These are phyloP conservation scores for Cyanocitta stelleri DNA, from an alignment of 2,113 vertebrate species.

Conservation along the genomic window DNA sequence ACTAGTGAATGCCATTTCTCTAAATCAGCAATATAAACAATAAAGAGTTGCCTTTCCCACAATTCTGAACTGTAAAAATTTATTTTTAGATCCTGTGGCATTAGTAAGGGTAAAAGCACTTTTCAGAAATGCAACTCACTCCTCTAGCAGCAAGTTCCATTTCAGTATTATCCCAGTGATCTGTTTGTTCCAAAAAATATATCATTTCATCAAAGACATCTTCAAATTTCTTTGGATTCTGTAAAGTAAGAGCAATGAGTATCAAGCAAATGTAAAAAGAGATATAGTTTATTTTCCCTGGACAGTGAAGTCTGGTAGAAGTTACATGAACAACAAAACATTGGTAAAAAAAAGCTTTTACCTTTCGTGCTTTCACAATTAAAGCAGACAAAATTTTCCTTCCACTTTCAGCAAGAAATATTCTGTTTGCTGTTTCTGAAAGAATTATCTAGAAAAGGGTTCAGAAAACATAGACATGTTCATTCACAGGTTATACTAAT, in stretches of 20 bases:
- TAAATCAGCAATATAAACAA: background rate
- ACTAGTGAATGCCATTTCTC: background rate
- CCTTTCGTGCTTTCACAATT: constrained; percentile 89
- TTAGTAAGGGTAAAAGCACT: background rate
- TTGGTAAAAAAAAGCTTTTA: constrained; percentile 53
- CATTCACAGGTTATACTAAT: background rate
- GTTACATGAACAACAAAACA: background rate
- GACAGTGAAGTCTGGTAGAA: background rate
- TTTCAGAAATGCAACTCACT: constrained; percentile 69
- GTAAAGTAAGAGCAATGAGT: background rate
- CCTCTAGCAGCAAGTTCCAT: constrained; percentile 89
- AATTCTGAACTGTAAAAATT: background rate
- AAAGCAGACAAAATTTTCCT: constrained; percentile 92
- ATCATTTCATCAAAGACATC: constrained; percentile 97
- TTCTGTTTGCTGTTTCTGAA: constrained; percentile 83
- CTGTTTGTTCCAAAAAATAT: constrained; percentile 85
- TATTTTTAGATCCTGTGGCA: background rate
- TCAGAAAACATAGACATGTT: background rate
- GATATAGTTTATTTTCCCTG: background rate
- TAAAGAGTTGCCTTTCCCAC: background rate
- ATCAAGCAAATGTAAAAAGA: background rate
- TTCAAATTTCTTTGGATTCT: constrained; percentile 96
- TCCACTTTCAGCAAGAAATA: constrained; percentile 89
- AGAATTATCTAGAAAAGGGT: constrained; percentile 81
- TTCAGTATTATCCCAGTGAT: constrained; percentile 91